Conservation (phyloP, 2,888 invertebrate genomes). For the Xylophagus ater region DNA sequence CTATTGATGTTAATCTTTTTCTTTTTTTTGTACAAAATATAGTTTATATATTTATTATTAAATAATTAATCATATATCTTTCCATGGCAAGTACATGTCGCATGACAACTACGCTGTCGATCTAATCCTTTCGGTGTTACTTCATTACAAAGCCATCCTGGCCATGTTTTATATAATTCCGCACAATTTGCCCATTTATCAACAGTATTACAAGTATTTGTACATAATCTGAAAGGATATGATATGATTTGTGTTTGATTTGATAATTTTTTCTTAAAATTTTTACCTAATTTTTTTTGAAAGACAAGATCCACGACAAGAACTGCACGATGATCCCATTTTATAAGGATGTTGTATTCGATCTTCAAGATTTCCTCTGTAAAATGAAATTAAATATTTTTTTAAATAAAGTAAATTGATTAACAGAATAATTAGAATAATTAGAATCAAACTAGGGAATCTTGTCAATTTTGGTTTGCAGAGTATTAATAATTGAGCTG, state of each 20-base stretch:
- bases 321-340: constrained; percentile 50
- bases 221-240: constrained; percentile 45
- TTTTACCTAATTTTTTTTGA: constrained; percentile 37
- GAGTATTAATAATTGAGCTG: no score
- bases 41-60: no score
- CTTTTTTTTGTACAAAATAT: no score
- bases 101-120: constrained; percentile 49
- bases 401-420: no score
- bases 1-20: no score
- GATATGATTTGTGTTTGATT: no score
- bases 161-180: constrained; percentile 47
- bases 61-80: constrained; percentile 40
- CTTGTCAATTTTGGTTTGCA: no score
- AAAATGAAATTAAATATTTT: constrained; percentile 28
- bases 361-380: constrained; percentile 56
- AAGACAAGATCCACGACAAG: constrained; percentile 53
- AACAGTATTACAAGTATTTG: constrained; percentile 55
- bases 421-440: no score
- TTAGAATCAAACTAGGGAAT: no score
- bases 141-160: constrained; percentile 49
- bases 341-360: constrained; percentile 56
- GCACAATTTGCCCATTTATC: constrained; percentile 64
- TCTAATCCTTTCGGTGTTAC: constrained; percentile 43
- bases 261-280: no score
- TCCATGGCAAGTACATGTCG: constrained; percentile 58